Conservation (phyloP, 2,113 vertebrate species). For the Chiloscyllium plagiosum region DNA sequence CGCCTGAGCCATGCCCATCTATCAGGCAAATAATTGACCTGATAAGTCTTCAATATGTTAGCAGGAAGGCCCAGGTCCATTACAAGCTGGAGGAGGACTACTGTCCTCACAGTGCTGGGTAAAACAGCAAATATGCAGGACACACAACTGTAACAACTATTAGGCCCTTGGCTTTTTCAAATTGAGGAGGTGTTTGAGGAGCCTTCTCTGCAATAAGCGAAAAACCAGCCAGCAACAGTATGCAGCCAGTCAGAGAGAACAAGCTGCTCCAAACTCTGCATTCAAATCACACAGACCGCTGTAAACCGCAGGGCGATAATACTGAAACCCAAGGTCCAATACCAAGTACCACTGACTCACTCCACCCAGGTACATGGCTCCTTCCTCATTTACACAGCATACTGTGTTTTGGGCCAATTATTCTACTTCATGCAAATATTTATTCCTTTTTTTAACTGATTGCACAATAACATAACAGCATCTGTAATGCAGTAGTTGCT, state of each 20-base stretch:
- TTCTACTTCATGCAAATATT: not conserved
- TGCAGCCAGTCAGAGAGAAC: not conserved
- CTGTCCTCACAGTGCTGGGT: not conserved
- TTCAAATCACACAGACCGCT: not conserved
- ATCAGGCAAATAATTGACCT: not conserved
- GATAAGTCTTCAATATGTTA: not conserved
- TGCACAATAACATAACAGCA: not conserved
- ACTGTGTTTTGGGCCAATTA: not conserved
- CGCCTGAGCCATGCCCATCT: no score
- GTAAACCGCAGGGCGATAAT: not conserved
- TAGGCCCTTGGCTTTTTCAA: not conserved
- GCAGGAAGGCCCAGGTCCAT: not conserved
- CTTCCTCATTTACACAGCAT: not conserved
- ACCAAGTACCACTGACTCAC: no score
- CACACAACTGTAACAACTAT: not conserved
- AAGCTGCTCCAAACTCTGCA: not conserved
- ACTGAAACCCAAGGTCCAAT: not conserved
- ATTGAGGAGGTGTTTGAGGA: not conserved
- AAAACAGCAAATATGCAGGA: not conserved
- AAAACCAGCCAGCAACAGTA: not conserved
- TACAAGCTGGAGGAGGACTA: no score
- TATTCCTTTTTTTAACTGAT: not conserved
- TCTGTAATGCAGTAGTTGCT: not conserved
- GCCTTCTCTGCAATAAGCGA: not conserved
- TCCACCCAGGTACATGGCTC: not conserved